These are phyloP conservation scores for Hydrozoanthus gracilis DNA, from an alignment of 92 coral and sea anemone genomes.

Conservation along the genomic window DNA sequence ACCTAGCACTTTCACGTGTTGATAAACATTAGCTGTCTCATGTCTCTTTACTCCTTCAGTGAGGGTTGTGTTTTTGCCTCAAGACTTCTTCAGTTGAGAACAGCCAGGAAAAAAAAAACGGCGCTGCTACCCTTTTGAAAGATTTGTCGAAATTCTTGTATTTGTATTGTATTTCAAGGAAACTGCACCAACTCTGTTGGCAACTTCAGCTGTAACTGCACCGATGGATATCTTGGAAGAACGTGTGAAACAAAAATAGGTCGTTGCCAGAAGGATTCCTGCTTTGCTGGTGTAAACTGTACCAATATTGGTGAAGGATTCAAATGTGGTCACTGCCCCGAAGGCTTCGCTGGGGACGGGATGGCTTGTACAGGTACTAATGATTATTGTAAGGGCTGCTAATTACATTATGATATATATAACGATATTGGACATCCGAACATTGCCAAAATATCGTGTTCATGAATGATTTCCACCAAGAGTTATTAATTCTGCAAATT, in stretches of 20 bases:
- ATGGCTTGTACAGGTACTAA: conserved; percentile 17
- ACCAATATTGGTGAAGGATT: not conserved
- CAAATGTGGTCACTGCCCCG: conserved; percentile 5
- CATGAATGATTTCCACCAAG: too few relatives aligned
- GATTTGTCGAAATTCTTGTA: not conserved
- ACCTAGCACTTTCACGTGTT: too few relatives aligned
- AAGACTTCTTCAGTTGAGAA: too few relatives aligned
- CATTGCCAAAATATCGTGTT: too few relatives aligned
- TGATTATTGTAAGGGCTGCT: not conserved
- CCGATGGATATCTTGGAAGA: not conserved
- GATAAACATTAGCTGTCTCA: too few relatives aligned
- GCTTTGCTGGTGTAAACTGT: conserved; percentile 3
- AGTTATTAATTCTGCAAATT: too few relatives aligned
- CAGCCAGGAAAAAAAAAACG: too few relatives aligned
- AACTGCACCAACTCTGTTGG: conserved; percentile 4
- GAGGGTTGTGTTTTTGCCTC: too few relatives aligned
- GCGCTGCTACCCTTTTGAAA: too few relatives aligned
- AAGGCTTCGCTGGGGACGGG: not conserved
- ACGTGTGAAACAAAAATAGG: conserved; percentile 11
- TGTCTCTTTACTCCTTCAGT: too few relatives aligned
- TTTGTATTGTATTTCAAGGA: not conserved
- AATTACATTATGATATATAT: not conserved
- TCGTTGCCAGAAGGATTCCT: conserved; percentile 8
- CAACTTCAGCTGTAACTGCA: conserved; percentile 2
- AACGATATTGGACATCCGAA: too few relatives aligned